Evolutionary conservation across 1,140 invertebrate genomes (phyloP), one percentile per base, ranked within the genome.

Genomic region (Lepidurus packardi): DNA sequence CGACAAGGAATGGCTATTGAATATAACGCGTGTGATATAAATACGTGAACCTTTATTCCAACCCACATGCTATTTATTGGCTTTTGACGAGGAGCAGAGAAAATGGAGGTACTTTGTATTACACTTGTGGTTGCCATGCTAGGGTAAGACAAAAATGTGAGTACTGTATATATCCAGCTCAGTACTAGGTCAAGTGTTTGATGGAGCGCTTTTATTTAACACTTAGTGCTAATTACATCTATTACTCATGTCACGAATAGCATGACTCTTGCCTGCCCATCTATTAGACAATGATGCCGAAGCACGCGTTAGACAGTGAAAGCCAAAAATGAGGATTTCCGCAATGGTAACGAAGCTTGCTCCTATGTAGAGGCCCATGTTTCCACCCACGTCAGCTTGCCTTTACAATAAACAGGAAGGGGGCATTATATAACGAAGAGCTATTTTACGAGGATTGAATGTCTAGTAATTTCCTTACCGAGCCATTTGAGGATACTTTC

Each of bases 401-500:
- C 11, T n/a, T n/a, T 11, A 43, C 53, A 16, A n/a, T 65, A 65
- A 65, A 34, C 73, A 73, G 24, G 43, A 7, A 5, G 24, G 13
- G 43, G 5, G 7, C 21, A n/a, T 11, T 7, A 16, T 21, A 0
- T n/a, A 21, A n/a, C 6, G 1, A n/a, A n/a, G n/a, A n/a, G 10
- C 10, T 65, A 21, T 7, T 65, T 34, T 34, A 0, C 13, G 10
- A 21, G 3, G 0, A 65, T 16, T 0, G 21, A 65, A 1, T 21
- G n/a, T 34, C 34, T 3, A 34, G 34, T 34, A n/a, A 7, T 45
- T 21, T 13, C 16, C 45, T 53, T 78, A 78, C 78, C 75, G 21
- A 78, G 78, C 78, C 78, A 78, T 75, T 78, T 78, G 73, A 78
- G 21, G 21, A 78, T 43, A 75, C 78, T 78, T n/a, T 75, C 78